Conservation (phyloP, 2,797 vertebrate genomes). For the Centroberyx gerrardi region DNA sequence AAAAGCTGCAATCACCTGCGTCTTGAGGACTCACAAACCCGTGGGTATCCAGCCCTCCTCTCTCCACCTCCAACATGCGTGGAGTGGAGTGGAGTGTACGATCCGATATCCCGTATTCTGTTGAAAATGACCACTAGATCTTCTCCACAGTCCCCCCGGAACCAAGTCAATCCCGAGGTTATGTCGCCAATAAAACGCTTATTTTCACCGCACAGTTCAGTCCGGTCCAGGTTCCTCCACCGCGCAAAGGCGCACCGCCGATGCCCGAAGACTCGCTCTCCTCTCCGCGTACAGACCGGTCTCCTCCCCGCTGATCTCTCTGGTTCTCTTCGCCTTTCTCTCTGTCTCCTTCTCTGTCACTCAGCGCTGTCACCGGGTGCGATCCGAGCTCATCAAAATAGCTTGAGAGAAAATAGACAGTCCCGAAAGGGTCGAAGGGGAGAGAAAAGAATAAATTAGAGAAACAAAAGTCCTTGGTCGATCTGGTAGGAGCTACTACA, state of each 20-base stretch:
- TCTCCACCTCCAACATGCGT: conserved; percentile 61
- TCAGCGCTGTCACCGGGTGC: conserved; percentile 43
- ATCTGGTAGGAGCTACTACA: conserved; percentile 29
- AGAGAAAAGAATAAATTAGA: neutral
- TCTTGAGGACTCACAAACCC: conserved; percentile 62
- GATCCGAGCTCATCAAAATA: conserved; percentile 22
- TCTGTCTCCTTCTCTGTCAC: conserved; percentile 33
- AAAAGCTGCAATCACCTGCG: conserved; percentile 80
- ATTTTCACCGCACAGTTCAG: conserved; percentile 7
- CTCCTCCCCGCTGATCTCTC: conserved; percentile 56
- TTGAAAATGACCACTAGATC: conserved; percentile 21
- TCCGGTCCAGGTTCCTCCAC: conserved; percentile 21
- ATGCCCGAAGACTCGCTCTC: conserved; percentile 53
- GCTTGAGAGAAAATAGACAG: conserved; percentile 16
- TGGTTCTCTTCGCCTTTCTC: conserved; percentile 6
- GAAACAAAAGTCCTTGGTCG: conserved; percentile 38
- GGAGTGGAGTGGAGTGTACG: conserved; percentile 50
- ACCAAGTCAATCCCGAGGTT: conserved; percentile 27
- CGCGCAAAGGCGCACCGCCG: conserved; percentile 71
- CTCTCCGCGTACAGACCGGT: conserved; percentile 45
- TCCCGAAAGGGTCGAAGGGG: conserved; percentile 31
- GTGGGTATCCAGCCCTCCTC: conserved; percentile 64
- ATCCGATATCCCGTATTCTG: conserved; percentile 39
- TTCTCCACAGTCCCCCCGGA: conserved; percentile 19
- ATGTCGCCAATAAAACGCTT: neutral